A percentile compares a stretch with the other conserved stretches of the same genome.
phyloP scores from a whole-genome alignment of 2,113 vertebrate genomes.

The Ctenodactylus gundi region DNA sequence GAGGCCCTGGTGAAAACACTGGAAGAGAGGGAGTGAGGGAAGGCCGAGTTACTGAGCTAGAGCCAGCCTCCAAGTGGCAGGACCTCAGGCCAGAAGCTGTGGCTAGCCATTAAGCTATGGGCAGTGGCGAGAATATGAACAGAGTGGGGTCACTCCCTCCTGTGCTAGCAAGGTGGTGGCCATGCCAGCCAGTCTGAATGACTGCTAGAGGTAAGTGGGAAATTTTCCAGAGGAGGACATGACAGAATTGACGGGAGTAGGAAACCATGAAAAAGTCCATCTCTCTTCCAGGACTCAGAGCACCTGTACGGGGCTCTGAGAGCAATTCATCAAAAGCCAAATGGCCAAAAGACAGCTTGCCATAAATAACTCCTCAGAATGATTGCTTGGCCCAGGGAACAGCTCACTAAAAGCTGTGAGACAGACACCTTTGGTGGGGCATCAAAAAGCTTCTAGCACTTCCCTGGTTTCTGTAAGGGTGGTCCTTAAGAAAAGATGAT shows the following conservation, averaged over 20 bases:
- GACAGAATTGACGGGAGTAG: no score
- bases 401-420: constrained; percentile 19
- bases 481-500: neutral
- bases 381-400: neutral
- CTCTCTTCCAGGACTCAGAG: neutral
- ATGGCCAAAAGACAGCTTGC: neutral
- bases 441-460: neutral
- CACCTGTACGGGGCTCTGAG: neutral
- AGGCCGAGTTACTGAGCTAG: neutral
- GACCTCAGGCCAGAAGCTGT: neutral
- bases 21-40: neutral
- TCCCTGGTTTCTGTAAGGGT: neutral
- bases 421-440: neutral
- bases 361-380: constrained; percentile 22
- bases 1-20: neutral
- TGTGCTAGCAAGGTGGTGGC: neutral
- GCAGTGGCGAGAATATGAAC: neutral
- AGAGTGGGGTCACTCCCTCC: rapidly evolving
- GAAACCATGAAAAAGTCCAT: neutral
- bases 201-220: neutral
- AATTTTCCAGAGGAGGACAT: neutral
- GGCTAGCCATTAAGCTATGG: neutral
- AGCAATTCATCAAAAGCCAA: constrained; percentile 37
- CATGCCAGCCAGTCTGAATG: neutral
- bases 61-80: neutral